Conservation (phyloP, 2,113 vertebrate genomes). For the Rhea americana region DNA sequence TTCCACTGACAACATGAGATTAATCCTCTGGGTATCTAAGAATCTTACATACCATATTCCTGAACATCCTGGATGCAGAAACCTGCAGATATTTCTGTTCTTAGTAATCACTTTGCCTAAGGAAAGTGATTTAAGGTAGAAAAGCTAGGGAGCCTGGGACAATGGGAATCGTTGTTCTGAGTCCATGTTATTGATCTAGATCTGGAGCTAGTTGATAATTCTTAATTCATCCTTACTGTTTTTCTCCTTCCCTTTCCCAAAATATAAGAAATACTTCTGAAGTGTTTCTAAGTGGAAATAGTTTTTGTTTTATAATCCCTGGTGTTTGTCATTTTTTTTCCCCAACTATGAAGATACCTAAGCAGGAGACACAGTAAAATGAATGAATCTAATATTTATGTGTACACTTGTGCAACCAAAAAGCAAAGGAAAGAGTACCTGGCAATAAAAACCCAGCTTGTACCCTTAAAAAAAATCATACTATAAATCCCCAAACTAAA, state of each 20-base stretch:
- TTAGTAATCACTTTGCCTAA: neutral
- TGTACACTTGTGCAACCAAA: neutral
- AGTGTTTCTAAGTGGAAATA: neutral
- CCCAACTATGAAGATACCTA: neutral
- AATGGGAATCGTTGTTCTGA: neutral
- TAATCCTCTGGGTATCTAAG: neutral
- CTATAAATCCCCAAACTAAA: neutral
- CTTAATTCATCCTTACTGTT: neutral
- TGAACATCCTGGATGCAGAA: neutral
- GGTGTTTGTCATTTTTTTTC: neutral
- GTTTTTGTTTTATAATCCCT: neutral
- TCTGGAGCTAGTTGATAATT: neutral
- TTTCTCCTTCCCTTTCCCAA: neutral
- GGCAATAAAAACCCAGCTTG: neutral
- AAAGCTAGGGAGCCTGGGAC: fast-evolving
- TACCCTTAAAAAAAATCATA: neutral
- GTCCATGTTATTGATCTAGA: neutral
- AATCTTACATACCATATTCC: neutral
- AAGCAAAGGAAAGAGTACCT: neutral
- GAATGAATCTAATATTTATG: neutral
- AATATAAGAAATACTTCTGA: neutral
- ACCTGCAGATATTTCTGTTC: neutral
- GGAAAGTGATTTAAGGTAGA: neutral
- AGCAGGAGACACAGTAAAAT: neutral
- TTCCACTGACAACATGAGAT: neutral